phyloP scores from a whole-genome alignment of 2,113 vertebrate species.

The Anarrhichthys ocellatus region DNA sequence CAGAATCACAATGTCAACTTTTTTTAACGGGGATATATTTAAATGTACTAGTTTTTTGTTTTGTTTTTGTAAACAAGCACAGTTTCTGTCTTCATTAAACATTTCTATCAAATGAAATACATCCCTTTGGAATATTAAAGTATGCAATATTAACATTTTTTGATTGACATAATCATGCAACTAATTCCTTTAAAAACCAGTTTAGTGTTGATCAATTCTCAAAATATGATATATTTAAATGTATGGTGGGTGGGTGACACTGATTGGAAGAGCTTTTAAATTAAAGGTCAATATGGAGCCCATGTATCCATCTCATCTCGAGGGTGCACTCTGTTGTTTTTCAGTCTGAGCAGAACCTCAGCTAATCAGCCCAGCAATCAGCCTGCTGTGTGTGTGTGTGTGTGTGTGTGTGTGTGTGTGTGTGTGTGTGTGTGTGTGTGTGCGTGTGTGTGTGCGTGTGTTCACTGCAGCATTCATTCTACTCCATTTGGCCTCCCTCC shows the following conservation, averaged over 20 bases:
- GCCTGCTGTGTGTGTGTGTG: constrained; percentile 4
- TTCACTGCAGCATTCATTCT: constrained; percentile 40
- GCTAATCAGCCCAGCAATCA: constrained; percentile 57
- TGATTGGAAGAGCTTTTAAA: not conserved
- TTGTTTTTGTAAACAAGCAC: no score
- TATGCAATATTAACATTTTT: not conserved
- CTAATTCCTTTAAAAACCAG: not conserved
- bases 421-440: constrained; percentile 7
- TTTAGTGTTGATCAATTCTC: not conserved
- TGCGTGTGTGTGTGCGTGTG: constrained; percentile 17
- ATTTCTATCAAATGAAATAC: not conserved
- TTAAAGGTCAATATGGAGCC: not conserved
- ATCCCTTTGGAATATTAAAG: not conserved
- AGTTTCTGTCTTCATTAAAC: no score
- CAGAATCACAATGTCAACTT: no score
- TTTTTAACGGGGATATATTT: no score
- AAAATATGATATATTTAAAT: not conserved
- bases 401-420: constrained; percentile 18
- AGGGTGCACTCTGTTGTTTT: constrained; percentile 35
- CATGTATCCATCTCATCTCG: not conserved
- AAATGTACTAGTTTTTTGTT: no score
- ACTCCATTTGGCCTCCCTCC: constrained; percentile 23
- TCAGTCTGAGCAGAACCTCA: constrained; percentile 38
- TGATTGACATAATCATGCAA: not conserved
- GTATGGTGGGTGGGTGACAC: not conserved